phyloP scores from a whole-genome alignment of 2,113 vertebrate genomes.

The Etheostoma cragini region DNA sequence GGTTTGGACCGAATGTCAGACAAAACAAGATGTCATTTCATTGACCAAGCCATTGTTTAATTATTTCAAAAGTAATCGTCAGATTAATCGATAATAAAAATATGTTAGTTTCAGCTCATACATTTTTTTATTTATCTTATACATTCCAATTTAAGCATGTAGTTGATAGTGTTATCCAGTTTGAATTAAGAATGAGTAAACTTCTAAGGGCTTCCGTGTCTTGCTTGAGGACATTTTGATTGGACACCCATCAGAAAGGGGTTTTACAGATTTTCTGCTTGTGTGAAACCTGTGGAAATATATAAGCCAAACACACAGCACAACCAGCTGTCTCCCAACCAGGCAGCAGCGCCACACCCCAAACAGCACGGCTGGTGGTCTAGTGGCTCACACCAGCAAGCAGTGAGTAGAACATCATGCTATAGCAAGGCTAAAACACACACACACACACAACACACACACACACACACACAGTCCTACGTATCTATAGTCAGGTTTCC shows the following conservation, averaged over 20 bases:
- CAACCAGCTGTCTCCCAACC: slow-evolving; percentile 4
- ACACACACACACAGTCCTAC: background rate
- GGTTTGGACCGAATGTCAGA: background rate
- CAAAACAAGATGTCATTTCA: background rate
- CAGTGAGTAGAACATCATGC: slow-evolving; percentile 36
- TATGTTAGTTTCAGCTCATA: background rate
- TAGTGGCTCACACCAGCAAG: slow-evolving; percentile 30
- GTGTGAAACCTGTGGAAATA: slow-evolving; percentile 14
- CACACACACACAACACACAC: background rate
- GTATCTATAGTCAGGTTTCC: background rate
- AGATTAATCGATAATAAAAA: background rate
- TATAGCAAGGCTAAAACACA: slow-evolving; percentile 8
- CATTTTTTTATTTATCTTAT: background rate
- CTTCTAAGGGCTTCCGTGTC: background rate
- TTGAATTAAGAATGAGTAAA: background rate
- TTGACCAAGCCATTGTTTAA: background rate
- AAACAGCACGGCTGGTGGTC: background rate
- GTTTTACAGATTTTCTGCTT: background rate
- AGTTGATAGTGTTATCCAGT: background rate
- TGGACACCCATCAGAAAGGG: background rate
- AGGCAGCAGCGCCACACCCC: slow-evolving; percentile 2
- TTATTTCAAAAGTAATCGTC: background rate
- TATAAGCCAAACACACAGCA: slow-evolving; percentile 6
- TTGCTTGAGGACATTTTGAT: background rate
- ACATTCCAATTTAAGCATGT: background rate